phyloP scores from a whole-genome alignment of 2,113 vertebrate species.

The Monopterus albus region DNA sequence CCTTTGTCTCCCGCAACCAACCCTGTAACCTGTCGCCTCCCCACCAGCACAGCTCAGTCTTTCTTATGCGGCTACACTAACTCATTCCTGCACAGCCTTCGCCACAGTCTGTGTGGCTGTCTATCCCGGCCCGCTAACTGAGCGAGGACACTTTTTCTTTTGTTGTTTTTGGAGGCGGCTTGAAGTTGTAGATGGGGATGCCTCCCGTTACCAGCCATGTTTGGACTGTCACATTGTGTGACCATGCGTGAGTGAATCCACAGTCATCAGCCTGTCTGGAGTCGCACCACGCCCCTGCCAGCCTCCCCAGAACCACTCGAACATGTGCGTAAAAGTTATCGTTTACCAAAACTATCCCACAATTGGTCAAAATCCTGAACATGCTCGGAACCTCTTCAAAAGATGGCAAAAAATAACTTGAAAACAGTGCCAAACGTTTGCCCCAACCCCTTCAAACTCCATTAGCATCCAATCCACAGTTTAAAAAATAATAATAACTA shows the following conservation, averaged over 20 bases:
- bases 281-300: slow-evolving; percentile 79
- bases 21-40: slow-evolving; percentile 44
- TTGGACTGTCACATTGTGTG: slow-evolving; percentile 83
- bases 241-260: slow-evolving; percentile 82
- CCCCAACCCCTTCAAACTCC: not conserved
- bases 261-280: slow-evolving; percentile 74
- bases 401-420: no score
- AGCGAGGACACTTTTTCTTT: slow-evolving; percentile 28
- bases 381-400: not conserved
- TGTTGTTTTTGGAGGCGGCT: slow-evolving; percentile 58
- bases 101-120: slow-evolving; percentile 22
- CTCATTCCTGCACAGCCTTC: slow-evolving; percentile 66
- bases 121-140: slow-evolving; percentile 40
- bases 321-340: no score
- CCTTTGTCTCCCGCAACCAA: slow-evolving; percentile 44
- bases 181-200: slow-evolving; percentile 67
- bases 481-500: not conserved
- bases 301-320: slow-evolving; percentile 37
- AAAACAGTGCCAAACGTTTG: not conserved
- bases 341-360: no score
- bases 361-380: no score
- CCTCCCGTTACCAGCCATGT: slow-evolving; percentile 82
- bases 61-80: slow-evolving; percentile 50
- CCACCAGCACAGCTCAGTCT: slow-evolving; percentile 73
- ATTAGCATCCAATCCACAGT: not conserved